phyloP scores from a whole-genome alignment of 2,888 invertebrate genomes.

The Oxyscelio sp. region DNA sequence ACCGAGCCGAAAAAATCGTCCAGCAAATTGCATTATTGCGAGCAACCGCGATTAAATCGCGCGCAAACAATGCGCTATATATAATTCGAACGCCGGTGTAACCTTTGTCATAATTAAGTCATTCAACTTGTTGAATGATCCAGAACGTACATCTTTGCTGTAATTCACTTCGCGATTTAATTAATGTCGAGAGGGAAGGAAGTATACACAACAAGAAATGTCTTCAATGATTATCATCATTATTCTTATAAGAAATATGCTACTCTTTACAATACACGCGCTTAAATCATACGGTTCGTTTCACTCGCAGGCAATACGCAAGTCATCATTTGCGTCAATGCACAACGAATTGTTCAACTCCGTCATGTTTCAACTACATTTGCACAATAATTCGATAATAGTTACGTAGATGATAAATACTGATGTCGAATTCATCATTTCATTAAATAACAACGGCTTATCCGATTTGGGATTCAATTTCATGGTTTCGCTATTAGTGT shows the following conservation, averaged over 20 bases:
- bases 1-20: background rate
- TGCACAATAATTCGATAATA: conserved; percentile 59
- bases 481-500: too few relatives aligned
- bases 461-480: too few relatives aligned
- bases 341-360: conserved; percentile 65
- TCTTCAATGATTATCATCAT: conserved; percentile 59
- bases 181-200: conserved; percentile 50
- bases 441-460: too few relatives aligned
- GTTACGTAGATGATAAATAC: too few relatives aligned
- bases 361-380: conserved; percentile 51
- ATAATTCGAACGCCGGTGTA: conserved; percentile 40
- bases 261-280: conserved; percentile 68
- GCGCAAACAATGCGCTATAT: conserved; percentile 24
- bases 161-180: conserved; percentile 63
- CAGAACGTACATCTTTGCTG: conserved; percentile 34
- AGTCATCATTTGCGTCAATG: conserved; percentile 68
- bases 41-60: conserved; percentile 42
- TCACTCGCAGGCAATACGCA: conserved; percentile 66
- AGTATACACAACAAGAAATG: conserved; percentile 50
- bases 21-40: conserved; percentile 6
- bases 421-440: too few relatives aligned
- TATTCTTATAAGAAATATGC: conserved; percentile 60
- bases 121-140: conserved; percentile 64
- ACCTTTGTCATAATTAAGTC: conserved; percentile 65
- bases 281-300: conserved; percentile 70